Evolutionary conservation across 23 tunicate genomes (phyloP).

Genomic region (Phallusia fumigata): DNA sequence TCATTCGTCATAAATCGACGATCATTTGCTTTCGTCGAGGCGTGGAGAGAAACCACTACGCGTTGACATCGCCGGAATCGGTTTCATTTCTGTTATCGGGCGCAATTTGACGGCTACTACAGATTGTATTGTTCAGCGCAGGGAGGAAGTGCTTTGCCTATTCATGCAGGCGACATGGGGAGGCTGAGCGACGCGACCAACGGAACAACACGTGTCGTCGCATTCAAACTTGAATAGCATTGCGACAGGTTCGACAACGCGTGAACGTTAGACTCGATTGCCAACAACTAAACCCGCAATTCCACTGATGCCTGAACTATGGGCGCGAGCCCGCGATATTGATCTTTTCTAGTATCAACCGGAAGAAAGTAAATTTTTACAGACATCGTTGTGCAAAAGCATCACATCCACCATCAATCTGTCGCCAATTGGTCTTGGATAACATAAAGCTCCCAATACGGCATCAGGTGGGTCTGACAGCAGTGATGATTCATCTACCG

Average conservation of each 20-base stretch:
- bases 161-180: not conserved
- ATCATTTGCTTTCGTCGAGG: not conserved
- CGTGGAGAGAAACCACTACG: not conserved
- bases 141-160: not conserved
- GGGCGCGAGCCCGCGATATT: too few species aligned
- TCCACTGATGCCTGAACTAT: too few species aligned
- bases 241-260: not conserved
- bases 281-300: too few species aligned
- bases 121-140: not conserved
- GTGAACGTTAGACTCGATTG: too few species aligned
- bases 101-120: not conserved
- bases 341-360: too few species aligned
- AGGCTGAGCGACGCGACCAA: not conserved
- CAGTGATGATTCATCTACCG: not conserved
- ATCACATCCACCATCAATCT: too few species aligned
- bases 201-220: not conserved
- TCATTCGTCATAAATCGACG: not conserved
- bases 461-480: too few species aligned
- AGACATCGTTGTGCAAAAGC: too few species aligned
- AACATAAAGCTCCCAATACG: too few species aligned
- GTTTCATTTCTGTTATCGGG: slow-evolving; percentile 13
- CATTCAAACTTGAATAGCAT: not conserved
- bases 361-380: too few species aligned
- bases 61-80: not conserved
- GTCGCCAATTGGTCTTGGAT: too few species aligned